Percentiles rank a stretch among this genome's conserved stretches.
Conservation (phyloP, 2,797 vertebrate species). For the Acanthopagrus latus region DNA sequence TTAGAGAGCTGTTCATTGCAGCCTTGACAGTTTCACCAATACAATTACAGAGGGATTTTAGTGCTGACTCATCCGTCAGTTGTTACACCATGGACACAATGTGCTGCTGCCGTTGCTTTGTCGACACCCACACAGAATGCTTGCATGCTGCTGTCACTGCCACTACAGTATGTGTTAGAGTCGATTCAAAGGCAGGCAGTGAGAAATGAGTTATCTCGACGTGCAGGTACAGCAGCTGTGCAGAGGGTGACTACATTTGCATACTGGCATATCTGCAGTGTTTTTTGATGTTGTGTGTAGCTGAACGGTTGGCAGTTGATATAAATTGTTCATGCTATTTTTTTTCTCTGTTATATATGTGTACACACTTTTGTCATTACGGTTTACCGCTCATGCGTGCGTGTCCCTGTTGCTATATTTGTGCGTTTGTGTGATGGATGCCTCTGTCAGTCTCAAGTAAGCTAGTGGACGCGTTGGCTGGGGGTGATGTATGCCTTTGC, state of each 20-base stretch:
- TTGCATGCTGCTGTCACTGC: not conserved
- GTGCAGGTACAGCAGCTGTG: constrained; percentile 9
- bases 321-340: not conserved
- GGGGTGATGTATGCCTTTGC: constrained; percentile 21
- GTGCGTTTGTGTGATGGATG: constrained; percentile 36
- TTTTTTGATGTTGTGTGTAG: not conserved
- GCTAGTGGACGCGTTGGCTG: constrained; percentile 28
- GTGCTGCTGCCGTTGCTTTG: constrained; percentile 12
- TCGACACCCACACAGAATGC: constrained; percentile 8
- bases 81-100: not conserved
- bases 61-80: constrained; percentile 23
- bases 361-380: not conserved
- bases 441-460: constrained; percentile 20
- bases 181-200: constrained; percentile 4
- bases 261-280: not conserved
- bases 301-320: not conserved
- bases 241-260: constrained; percentile 7
- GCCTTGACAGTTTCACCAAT: not conserved
- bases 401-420: not conserved
- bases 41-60: not conserved
- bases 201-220: constrained; percentile 15
- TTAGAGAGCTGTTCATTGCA: not conserved
- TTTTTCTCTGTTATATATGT: not conserved
- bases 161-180: constrained; percentile 5
- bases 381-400: not conserved